These are phyloP conservation scores for Petrosia ficiformis DNA, from an alignment of 37 sponge, comb jelly and placozoan species.

Conservation along the genomic window DNA sequence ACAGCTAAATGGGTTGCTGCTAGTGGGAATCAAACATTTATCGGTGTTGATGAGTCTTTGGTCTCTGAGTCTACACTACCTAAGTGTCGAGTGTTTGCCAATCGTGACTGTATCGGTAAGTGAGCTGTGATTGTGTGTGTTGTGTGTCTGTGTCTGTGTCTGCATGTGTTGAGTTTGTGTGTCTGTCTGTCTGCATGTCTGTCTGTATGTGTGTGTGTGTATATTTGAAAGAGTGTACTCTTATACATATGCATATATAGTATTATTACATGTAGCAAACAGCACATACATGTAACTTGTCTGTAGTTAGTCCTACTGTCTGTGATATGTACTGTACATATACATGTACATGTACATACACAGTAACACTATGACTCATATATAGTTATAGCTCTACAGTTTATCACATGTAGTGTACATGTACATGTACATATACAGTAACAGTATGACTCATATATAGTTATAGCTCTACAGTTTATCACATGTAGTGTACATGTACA, in stretches of 20 bases:
- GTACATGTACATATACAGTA: not conserved
- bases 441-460: too few relatives aligned
- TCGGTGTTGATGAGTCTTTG: slow-evolving; percentile 64
- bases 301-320: too few relatives aligned
- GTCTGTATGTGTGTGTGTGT: too few relatives aligned
- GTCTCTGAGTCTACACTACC: slow-evolving; percentile 49
- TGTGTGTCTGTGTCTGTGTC: too few relatives aligned
- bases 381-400: not conserved
- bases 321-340: too few relatives aligned
- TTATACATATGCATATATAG: not conserved
- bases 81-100: slow-evolving; percentile 50
- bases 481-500: too few relatives aligned
- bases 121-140: too few relatives aligned
- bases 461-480: too few relatives aligned
- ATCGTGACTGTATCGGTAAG: slow-evolving; percentile 52
- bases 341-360: not conserved
- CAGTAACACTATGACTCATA: not conserved
- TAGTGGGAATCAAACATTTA: slow-evolving; percentile 69
- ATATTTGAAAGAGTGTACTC: too few relatives aligned
- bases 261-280: not conserved
- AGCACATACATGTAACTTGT: not conserved
- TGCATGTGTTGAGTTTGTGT: too few relatives aligned
- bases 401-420: not conserved
- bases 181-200: too few relatives aligned
- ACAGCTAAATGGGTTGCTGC: slow-evolving; percentile 70